These are phyloP conservation scores for Tachuris rubrigastra DNA, from an alignment of 2,113 vertebrate genomes.

Conservation along the genomic window DNA sequence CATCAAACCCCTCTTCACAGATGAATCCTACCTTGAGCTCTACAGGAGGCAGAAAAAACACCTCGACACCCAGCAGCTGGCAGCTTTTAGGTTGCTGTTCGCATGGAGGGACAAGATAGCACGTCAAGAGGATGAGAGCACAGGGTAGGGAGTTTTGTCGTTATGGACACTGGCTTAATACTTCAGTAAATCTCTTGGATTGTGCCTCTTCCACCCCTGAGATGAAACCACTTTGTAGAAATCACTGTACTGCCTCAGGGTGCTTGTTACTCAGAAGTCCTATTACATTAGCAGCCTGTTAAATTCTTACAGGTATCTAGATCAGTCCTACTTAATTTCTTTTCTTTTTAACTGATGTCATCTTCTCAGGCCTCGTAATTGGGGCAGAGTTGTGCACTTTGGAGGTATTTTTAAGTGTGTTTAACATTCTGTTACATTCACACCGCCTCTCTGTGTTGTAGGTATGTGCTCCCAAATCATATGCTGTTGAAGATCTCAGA, in stretches of 20 bases:
- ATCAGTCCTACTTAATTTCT: background rate
- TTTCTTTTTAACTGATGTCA: background rate
- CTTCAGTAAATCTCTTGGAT: background rate
- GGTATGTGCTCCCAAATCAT: slow-evolving; percentile 92
- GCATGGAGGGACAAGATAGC: slow-evolving; percentile 93
- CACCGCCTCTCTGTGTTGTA: slow-evolving; percentile 51
- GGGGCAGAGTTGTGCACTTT: background rate
- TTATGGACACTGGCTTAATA: background rate
- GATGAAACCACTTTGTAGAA: background rate
- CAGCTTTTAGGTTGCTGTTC: slow-evolving; percentile 89
- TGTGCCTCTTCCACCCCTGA: background rate
- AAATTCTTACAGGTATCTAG: background rate
- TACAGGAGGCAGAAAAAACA: slow-evolving; percentile 90
- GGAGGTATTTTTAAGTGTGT: background rate
- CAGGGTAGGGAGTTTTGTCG: slow-evolving; percentile 77
- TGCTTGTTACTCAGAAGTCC: background rate
- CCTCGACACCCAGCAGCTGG: slow-evolving; percentile 91
- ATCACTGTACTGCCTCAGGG: background rate
- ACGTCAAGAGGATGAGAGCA: slow-evolving; percentile 93
- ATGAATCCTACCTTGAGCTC: slow-evolving; percentile 92
- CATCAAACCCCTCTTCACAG: slow-evolving; percentile 89
- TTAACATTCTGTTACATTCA: background rate
- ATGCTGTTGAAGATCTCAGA: slow-evolving; percentile 95
- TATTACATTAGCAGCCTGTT: background rate
- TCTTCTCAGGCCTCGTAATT: background rate